phyloP scores from a whole-genome alignment of 2,888 invertebrate genomes.

The Luffia ferchaultella region DNA sequence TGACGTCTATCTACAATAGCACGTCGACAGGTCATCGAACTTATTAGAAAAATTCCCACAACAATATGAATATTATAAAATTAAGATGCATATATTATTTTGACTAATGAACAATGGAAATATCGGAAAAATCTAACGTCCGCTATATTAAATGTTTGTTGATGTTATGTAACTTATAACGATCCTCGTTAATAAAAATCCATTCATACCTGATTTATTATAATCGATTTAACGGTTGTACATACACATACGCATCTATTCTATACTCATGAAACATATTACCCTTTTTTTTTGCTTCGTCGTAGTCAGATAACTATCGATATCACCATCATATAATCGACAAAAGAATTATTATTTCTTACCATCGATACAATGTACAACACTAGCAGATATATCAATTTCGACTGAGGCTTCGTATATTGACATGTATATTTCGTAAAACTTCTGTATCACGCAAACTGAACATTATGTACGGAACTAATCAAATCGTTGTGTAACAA shows the following conservation, averaged over 20 bases:
- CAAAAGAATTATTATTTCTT: too few relatives aligned
- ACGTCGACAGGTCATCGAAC: neutral
- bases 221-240: neutral
- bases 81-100: neutral
- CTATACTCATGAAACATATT: too few relatives aligned
- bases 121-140: neutral
- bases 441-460: too few relatives aligned
- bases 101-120: neutral
- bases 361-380: too few relatives aligned
- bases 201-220: neutral
- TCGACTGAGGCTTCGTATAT: too few relatives aligned
- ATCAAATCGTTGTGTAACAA: too few relatives aligned
- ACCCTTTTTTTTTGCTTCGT: neutral
- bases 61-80: neutral
- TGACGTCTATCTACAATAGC: neutral
- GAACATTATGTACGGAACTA: too few relatives aligned
- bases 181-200: neutral
- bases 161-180: too few relatives aligned
- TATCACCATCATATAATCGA: too few relatives aligned
- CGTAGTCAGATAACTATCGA: too few relatives aligned
- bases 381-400: too few relatives aligned
- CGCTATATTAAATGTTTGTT: neutral
- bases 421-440: too few relatives aligned
- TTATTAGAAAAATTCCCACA: neutral
- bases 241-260: neutral